phyloP scores from a whole-genome alignment of 1,140 invertebrate genomes.

The Cherax destructor region DNA sequence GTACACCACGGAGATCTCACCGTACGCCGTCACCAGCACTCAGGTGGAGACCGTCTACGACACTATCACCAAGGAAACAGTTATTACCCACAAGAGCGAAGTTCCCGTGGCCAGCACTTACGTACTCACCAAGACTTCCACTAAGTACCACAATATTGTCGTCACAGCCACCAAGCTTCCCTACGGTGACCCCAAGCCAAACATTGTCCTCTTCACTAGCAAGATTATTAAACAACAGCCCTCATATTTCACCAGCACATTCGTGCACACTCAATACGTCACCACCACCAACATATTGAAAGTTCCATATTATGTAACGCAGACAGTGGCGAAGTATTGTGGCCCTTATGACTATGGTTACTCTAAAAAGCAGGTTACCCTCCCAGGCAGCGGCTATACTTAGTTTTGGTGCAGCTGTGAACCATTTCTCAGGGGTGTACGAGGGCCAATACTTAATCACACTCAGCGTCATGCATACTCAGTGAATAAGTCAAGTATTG shows the following conservation, averaged over 20 bases:
- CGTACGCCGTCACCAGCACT: constrained; percentile 8
- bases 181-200: background rate
- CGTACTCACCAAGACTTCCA: background rate
- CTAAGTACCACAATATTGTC: background rate
- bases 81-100: background rate
- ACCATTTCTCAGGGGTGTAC: no score
- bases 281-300: background rate
- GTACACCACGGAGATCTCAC: background rate
- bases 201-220: background rate
- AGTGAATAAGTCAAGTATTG: no score
- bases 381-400: background rate
- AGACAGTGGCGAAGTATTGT: background rate
- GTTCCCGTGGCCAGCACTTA: background rate
- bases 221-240: background rate
- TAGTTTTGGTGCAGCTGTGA: background rate
- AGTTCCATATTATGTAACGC: background rate
- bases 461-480: no score
- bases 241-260: background rate
- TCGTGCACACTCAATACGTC: background rate
- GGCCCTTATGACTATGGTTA: background rate
- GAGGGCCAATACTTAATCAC: no score
- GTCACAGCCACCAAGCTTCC: background rate
- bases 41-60: background rate
- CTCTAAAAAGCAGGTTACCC: background rate
- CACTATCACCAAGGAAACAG: background rate